A percentile compares a stretch with the other conserved stretches of the same genome.
Evolutionary conservation across 2,113 vertebrate species (phyloP).

Genomic region (Phalacrocorax aristotelis): DNA sequence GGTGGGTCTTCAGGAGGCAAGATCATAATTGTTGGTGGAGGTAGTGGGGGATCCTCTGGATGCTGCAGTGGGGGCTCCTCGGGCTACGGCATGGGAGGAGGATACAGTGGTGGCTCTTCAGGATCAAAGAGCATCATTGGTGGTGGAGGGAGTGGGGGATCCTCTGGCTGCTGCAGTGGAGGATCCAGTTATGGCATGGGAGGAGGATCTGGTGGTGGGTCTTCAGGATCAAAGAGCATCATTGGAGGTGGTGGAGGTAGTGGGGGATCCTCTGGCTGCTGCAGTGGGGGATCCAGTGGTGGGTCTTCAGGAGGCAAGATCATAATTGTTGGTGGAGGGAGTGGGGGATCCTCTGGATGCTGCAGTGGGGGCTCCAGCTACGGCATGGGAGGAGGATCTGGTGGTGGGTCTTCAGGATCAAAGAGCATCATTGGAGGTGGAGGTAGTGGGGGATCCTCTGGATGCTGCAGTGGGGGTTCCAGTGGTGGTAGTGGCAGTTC

Average conservation of each 20-base stretch:
- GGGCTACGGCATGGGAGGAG: too few relatives aligned
- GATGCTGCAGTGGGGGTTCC: background rate
- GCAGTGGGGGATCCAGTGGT: background rate
- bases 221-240: rapidly evolving
- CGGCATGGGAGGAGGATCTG: too few relatives aligned
- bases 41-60: background rate
- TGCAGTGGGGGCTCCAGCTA: background rate
- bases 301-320: rapidly evolving
- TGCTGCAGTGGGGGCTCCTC: background rate
- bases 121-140: rapidly evolving
- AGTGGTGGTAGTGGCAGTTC: background rate
- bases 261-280: background rate
- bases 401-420: background rate
- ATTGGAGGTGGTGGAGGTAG: background rate
- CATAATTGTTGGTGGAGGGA: background rate
- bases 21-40: background rate
- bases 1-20: background rate
- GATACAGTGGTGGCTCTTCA: background rate
- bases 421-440: background rate
- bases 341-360: background rate
- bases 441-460: background rate
- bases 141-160: background rate
- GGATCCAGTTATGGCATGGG: background rate
- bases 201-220: background rate
- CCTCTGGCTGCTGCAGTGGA: background rate